Conservation (phyloP, 92 coral and sea anemone genomes). For the Porites cylindrica region DNA sequence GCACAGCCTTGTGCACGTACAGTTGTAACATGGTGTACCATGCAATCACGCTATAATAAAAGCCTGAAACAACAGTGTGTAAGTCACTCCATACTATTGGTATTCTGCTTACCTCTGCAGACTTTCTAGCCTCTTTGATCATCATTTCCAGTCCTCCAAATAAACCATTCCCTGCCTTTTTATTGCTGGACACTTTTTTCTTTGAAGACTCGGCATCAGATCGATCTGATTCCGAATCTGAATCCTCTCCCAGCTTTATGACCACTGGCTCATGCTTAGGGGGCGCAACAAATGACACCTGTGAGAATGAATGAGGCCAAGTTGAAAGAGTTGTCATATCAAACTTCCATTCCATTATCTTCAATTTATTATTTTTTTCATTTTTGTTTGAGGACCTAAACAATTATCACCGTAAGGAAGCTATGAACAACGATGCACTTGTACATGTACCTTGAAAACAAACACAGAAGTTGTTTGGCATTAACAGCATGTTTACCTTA, state of each 20-base stretch:
- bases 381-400: no score
- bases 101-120: constrained; percentile 48
- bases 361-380: no score
- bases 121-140: constrained; percentile 92
- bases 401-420: no score
- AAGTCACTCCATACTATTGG: neutral
- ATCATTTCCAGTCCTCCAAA: constrained; percentile 96
- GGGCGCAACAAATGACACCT: constrained; percentile 77
- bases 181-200: constrained; percentile 14
- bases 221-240: constrained; percentile 80
- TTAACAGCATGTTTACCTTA: no score
- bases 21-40: no score
- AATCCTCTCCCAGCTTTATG: constrained; percentile 92
- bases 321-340: neutral
- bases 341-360: no score
- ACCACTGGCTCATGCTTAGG: constrained; percentile 98
- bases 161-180: constrained; percentile 56
- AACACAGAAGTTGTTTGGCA: no score
- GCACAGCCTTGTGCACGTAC: no score
- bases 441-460: no score
- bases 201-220: constrained; percentile 67
- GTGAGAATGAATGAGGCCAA: neutral
- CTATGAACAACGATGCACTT: no score
- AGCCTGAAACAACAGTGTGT: neutral
- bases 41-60: no score